Evolutionary conservation across 2,113 vertebrate species (phyloP).

Genomic region (Opisthocomus hoazin): DNA sequence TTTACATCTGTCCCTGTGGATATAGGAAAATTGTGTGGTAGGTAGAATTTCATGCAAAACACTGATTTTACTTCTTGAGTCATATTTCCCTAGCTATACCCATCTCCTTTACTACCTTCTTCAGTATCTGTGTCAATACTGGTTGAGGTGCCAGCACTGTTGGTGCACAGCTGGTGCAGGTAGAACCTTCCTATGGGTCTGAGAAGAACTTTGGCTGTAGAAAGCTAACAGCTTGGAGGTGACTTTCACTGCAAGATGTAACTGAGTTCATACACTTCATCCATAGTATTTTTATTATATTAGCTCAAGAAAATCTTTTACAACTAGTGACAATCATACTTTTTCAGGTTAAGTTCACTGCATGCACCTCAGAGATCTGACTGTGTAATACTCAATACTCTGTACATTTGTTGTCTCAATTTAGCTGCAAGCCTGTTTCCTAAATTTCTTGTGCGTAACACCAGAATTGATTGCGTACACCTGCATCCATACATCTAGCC

Average conservation of each 20-base stretch:
- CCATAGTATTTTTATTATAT: not conserved
- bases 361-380: not conserved
- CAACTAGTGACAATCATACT: not conserved
- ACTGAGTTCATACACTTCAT: not conserved
- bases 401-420: not conserved
- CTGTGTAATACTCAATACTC: not conserved
- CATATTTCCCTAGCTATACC: not conserved
- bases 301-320: not conserved
- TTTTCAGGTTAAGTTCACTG: not conserved
- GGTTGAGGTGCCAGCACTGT: accelerated
- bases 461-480: not conserved
- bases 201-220: not conserved
- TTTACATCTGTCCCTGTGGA: not conserved
- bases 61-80: not conserved
- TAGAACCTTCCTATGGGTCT: not conserved
- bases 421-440: not conserved
- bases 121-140: not conserved
- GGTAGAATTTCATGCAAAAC: not conserved
- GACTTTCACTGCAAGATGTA: not conserved
- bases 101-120: not conserved
- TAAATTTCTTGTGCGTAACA: not conserved
- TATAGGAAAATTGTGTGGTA: not conserved
- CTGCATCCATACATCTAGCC: not conserved
- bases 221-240: not conserved
- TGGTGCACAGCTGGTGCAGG: not conserved